phyloP scores from a whole-genome alignment of 2,113 vertebrate species.

The Dicerorhinus sumatrensis region DNA sequence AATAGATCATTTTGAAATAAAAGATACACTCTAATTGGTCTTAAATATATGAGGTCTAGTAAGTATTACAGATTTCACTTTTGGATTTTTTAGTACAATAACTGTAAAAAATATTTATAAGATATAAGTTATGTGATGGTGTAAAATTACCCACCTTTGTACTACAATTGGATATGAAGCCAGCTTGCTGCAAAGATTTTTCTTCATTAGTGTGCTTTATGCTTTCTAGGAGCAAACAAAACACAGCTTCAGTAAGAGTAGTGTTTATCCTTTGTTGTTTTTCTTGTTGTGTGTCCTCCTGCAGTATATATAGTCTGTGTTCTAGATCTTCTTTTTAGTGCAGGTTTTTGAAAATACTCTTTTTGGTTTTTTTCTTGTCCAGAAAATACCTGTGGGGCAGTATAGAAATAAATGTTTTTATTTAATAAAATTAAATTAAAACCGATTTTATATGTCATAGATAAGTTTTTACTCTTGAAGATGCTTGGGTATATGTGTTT shows the following conservation, averaged over 20 bases:
- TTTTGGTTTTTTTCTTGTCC: neutral
- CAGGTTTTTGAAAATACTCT: neutral
- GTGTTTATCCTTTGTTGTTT: neutral
- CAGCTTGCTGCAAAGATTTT: neutral
- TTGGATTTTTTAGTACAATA: neutral
- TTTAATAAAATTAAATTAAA: constrained; percentile 27
- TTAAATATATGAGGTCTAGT: neutral
- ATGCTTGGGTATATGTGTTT: neutral
- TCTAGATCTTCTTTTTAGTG: neutral
- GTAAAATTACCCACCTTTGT: neutral
- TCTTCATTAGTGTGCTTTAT: neutral
- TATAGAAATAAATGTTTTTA: neutral
- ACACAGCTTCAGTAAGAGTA: neutral
- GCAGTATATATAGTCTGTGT: neutral
- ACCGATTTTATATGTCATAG: neutral
- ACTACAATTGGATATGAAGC: neutral
- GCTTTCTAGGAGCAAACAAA: neutral
- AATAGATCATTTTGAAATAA: constrained; percentile 9
- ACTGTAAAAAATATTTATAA: neutral
- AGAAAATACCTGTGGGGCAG: neutral
- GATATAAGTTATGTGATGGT: neutral
- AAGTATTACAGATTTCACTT: neutral
- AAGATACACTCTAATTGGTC: neutral
- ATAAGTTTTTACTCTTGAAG: neutral
- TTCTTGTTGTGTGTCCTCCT: neutral